Evolutionary conservation across 1,140 invertebrate genomes (phyloP).

Genomic region (Pygmarrhopalites habei): DNA sequence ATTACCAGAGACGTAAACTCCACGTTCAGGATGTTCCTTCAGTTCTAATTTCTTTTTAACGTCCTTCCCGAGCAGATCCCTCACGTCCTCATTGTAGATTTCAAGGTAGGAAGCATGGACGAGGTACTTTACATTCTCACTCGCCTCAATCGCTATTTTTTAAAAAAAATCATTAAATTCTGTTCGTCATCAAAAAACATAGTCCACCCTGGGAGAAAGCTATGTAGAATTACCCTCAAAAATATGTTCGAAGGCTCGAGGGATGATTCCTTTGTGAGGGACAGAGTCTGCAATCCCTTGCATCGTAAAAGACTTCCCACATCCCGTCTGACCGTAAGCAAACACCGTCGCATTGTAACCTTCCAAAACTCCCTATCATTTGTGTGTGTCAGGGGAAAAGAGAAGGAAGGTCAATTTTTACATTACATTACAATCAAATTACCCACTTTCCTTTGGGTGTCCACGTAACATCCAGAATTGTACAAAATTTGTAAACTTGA

Average conservation of each 20-base stretch:
- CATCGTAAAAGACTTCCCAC: constrained; percentile 67
- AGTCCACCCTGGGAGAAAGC: no score
- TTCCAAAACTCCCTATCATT: constrained; percentile 64
- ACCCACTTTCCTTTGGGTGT: no score
- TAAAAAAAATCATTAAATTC: no score
- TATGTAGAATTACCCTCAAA: no score
- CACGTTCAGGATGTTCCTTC: constrained; percentile 71
- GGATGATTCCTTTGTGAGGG: constrained; percentile 64
- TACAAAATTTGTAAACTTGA: no score
- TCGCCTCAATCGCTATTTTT: constrained; percentile 75
- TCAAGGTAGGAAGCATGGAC: constrained; percentile 87
- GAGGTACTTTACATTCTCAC: constrained; percentile 71
- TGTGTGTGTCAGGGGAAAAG: no score
- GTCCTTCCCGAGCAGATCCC: constrained; percentile 65
- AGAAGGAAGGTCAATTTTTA: no score
- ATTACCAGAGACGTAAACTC: constrained; percentile 68
- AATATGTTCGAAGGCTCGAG: constrained; percentile 79
- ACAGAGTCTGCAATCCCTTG: constrained; percentile 56
- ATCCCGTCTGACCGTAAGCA: constrained; percentile 75
- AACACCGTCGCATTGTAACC: constrained; percentile 83
- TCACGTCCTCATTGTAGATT: constrained; percentile 85
- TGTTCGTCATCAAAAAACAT: no score
- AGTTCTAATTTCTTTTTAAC: constrained; percentile 61
- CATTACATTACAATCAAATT: no score
- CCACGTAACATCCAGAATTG: no score